These are phyloP conservation scores for Thripadectes ignobilis DNA, from an alignment of 2,797 vertebrate species.

Conservation along the genomic window DNA sequence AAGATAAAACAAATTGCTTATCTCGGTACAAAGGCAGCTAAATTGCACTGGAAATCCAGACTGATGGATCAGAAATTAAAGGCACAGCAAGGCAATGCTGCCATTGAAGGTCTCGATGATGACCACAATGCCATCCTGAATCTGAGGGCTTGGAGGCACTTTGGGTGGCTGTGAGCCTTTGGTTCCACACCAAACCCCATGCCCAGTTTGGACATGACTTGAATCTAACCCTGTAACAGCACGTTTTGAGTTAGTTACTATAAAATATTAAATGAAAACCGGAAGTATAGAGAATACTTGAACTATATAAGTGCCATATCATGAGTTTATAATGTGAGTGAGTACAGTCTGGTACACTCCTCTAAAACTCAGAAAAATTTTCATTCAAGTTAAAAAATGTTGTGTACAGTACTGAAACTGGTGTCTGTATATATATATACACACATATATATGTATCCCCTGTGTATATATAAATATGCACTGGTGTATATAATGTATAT, in stretches of 20 bases:
- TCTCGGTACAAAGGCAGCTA: slow-evolving; percentile 23
- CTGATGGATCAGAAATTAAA: slow-evolving; percentile 26
- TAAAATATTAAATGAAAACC: not conserved
- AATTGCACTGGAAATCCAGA: slow-evolving; percentile 37
- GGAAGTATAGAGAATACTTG: not conserved
- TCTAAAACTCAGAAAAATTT: slow-evolving; percentile 10
- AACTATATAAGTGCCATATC: not conserved
- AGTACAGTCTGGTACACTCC: not conserved
- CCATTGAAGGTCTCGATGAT: not conserved
- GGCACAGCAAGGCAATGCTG: not conserved
- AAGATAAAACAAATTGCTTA: slow-evolving; percentile 65
- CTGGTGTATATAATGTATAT: not conserved
- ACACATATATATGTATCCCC: not conserved
- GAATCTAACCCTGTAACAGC: not conserved
- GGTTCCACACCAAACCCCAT: rapidly evolving
- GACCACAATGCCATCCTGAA: not conserved
- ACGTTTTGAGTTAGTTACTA: not conserved
- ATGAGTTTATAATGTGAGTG: not conserved
- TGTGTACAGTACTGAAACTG: slow-evolving; percentile 19
- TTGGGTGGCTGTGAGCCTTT: not conserved
- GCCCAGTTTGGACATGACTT: not conserved
- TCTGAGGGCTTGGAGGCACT: not conserved
- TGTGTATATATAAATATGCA: slow-evolving; percentile 19
- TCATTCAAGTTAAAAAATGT: slow-evolving; percentile 30
- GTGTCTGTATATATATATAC: not conserved